Evolutionary conservation across 2,797 vertebrate genomes (phyloP).

Genomic region (Enteromius paludinosus): DNA sequence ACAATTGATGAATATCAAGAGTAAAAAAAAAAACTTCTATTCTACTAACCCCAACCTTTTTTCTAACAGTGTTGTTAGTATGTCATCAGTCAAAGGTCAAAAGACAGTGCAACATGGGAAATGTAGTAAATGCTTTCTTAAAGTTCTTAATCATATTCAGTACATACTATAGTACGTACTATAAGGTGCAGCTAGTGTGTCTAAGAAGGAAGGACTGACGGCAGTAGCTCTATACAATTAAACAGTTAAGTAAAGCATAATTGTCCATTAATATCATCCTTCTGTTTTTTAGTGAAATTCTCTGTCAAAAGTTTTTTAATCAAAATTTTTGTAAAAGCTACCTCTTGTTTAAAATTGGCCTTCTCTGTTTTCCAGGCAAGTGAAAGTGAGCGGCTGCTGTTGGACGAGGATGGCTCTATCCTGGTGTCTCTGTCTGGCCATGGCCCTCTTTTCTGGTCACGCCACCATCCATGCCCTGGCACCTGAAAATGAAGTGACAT

Average conservation of each 20-base stretch:
- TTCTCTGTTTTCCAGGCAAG: conserved; percentile 12
- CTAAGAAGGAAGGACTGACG: not conserved
- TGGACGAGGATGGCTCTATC: conserved; percentile 54
- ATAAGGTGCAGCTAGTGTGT: not conserved
- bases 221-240: not conserved
- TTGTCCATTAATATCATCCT: not conserved
- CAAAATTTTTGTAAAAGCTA: not conserved
- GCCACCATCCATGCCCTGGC: conserved; percentile 59
- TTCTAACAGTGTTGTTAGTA: not conserved
- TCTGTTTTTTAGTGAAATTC: not conserved
- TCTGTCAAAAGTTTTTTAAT: not conserved
- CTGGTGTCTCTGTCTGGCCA: conserved; percentile 65
- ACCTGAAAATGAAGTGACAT: conserved; percentile 82
- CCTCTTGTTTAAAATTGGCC: not conserved
- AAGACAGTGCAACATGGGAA: not conserved
- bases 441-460: conserved; percentile 66
- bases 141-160: not conserved
- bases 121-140: not conserved
- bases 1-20: not conserved
- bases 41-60: too few relatives aligned
- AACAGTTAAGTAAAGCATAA: not conserved
- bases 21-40: not conserved
- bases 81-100: conserved; percentile 1
- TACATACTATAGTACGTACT: not conserved
- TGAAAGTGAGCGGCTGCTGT: not conserved